Evolutionary conservation across 2,888 invertebrate genomes (phyloP), one percentile per base, ranked within the genome.

Genomic region (Hirtodrosophila cameraria): DNA sequence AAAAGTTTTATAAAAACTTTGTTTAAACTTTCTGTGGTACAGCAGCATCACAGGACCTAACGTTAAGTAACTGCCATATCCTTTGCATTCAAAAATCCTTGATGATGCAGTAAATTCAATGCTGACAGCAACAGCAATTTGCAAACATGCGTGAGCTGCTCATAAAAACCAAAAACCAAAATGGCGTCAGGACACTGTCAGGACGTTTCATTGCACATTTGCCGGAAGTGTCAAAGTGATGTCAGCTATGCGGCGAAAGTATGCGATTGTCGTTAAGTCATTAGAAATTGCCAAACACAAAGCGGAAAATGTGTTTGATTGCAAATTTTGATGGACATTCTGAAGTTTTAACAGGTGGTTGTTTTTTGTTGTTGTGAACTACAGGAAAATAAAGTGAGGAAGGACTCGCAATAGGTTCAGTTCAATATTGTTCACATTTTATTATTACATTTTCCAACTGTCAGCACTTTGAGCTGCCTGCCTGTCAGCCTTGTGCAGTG

Each of bases 91-190:
- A 31, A 66, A 72, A 62, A 53, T 58, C 60, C 61, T 77, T 79
- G 65, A 75, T 57, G 72, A 63, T 65, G 64, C 72, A 77, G 58
- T 65, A 67, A 77, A 76, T 57, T 59, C 48, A 55, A 57, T 52
- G 50, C 68, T 33, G 28, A 50, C 45, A 53, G 9, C 8, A 20
- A 16, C 59, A 30, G 13, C 13, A 42, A 2, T 18, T 43, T 48
- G 16, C 33, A 60, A 55, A 57, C 36, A 57, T 49, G 58, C 46
- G n/a, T 16, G 11, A 39, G 38, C n/a, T 33, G 48, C 49, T 45
- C 62, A 59, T 67, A 65, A 62, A 46, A 60, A 45, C 39, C 31
- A 31, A 66, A 67, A 60, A 64, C 54, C 42, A 65, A 65, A 77
- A 71, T 60, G 43, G 45, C 50, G 49, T 39, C 39, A 38, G 28